These are phyloP conservation scores for Geopemphigus sp. DNA, from an alignment of 1,140 invertebrate species.

Conservation along the genomic window DNA sequence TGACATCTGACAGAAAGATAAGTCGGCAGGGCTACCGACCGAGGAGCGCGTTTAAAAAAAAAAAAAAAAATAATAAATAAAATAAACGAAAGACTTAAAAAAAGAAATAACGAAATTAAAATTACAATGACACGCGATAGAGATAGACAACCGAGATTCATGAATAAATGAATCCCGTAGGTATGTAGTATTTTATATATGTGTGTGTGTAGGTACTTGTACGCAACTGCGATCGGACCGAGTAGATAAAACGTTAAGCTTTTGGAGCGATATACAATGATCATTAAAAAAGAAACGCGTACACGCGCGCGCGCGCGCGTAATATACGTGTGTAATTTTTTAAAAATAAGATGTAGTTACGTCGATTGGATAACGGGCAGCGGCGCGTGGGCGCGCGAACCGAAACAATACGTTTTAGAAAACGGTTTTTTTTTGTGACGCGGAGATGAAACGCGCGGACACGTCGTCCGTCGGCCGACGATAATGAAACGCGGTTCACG, in stretches of 20 bases:
- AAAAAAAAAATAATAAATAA: slow-evolving; percentile 7
- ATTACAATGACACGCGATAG: slow-evolving; percentile 45
- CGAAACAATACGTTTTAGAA: slow-evolving; percentile 37
- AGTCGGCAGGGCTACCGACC: slow-evolving; percentile 40
- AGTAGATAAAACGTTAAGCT: slow-evolving; percentile 42
- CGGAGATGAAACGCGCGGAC: neutral
- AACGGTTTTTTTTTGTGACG: slow-evolving; percentile 36
- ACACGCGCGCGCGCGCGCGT: neutral
- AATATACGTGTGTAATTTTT: too few species aligned
- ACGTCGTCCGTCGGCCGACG: too few species aligned
- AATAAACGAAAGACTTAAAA: slow-evolving; percentile 30
- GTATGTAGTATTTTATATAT: neutral
- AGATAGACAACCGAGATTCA: slow-evolving; percentile 49
- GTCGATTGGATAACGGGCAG: slow-evolving; percentile 16
- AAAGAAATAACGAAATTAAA: slow-evolving; percentile 48
- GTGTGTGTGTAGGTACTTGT: neutral
- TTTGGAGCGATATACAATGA: slow-evolving; percentile 43
- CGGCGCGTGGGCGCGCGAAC: slow-evolving; percentile 26
- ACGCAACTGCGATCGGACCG: slow-evolving; percentile 11
- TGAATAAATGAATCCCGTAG: slow-evolving; percentile 47
- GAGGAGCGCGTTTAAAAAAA: slow-evolving; percentile 18
- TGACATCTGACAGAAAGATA: slow-evolving; percentile 49
- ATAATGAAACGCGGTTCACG: neutral
- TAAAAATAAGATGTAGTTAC: slow-evolving; percentile 20
- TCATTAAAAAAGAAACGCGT: slow-evolving; percentile 42